These are phyloP conservation scores for Xanthostigma xanthostigma DNA, from an alignment of 2,888 invertebrate genomes.

Conservation along the genomic window DNA sequence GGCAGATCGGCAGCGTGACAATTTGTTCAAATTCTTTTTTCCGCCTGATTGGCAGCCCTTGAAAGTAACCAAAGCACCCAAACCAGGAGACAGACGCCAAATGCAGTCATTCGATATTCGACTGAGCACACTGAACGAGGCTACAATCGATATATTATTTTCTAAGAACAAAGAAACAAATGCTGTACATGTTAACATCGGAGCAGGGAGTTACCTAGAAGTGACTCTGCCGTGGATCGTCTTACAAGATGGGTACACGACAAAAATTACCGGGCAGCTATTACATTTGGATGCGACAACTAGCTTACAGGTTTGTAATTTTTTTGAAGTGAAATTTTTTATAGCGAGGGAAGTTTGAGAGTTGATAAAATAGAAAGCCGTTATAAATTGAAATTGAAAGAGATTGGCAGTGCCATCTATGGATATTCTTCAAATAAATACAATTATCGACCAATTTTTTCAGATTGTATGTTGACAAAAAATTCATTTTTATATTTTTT, in stretches of 20 bases:
- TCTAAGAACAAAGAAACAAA: conserved; percentile 93
- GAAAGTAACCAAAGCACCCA: conserved; percentile 64
- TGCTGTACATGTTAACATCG: conserved; percentile 89
- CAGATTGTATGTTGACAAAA: too few species aligned
- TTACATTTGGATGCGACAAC: conserved; percentile 91
- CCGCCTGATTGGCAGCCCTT: conserved; percentile 74
- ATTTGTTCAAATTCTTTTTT: conserved; percentile 90
- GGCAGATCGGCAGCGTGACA: conserved; percentile 94
- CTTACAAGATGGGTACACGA: conserved; percentile 71
- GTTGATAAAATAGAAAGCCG: too few species aligned
- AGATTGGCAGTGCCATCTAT: too few species aligned
- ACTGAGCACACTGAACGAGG: conserved; percentile 78
- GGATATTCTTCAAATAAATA: too few species aligned
- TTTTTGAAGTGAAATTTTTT: neutral
- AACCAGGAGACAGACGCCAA: conserved; percentile 75
- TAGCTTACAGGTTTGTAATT: conserved; percentile 50
- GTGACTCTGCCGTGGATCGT: conserved; percentile 93
- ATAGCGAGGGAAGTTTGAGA: neutral
- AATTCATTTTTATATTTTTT: too few species aligned
- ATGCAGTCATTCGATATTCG: conserved; percentile 88
- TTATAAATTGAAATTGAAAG: too few species aligned
- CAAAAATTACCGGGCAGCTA: conserved; percentile 84
- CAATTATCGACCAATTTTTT: too few species aligned
- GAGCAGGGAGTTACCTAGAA: conserved; percentile 91
- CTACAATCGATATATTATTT: conserved; percentile 91